Conservation (phyloP, 1,140 invertebrate species). For the Neomicropteryx cornuta region DNA sequence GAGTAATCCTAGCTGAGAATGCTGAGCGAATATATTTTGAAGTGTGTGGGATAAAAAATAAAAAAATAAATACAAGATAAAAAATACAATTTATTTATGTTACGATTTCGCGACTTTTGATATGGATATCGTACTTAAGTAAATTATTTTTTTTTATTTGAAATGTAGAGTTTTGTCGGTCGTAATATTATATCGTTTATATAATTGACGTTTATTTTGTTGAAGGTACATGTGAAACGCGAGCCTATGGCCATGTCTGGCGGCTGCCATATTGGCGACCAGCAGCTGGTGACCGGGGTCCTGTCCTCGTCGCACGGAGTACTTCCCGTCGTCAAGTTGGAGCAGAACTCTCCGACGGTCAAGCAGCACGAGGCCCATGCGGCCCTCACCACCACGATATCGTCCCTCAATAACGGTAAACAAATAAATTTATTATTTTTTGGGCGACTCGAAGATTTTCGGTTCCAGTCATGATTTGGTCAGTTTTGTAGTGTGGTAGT, state of each 20-base stretch:
- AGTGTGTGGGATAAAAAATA: no score
- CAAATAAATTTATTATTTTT: constrained; percentile 8
- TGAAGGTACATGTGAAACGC: constrained; percentile 26
- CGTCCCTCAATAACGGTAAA: constrained; percentile 33
- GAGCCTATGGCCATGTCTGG: constrained; percentile 21
- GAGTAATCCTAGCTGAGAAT: no score
- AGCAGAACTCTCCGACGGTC: constrained; percentile 32
- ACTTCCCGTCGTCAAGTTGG: constrained; percentile 33
- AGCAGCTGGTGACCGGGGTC: constrained; percentile 2
- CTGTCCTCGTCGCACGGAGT: no score
- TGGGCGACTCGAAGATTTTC: background rate
- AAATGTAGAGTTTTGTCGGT: no score
- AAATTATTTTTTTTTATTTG: no score
- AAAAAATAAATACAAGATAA: no score
- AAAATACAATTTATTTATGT: no score
- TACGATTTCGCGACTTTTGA: no score
- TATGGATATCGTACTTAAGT: no score
- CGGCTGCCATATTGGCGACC: constrained; percentile 25
- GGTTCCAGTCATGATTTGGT: constrained; percentile 3
- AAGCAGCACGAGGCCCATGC: constrained; percentile 21
- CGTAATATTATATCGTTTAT: no score
- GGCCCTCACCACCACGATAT: constrained; percentile 22
- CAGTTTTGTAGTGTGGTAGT: constrained; percentile 6
- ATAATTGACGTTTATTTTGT: background rate
- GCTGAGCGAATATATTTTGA: no score